Percentiles rank a stretch among this genome's conserved stretches.
phyloP scores from a whole-genome alignment of 2,797 vertebrate species.

The Sphaeramia orbicularis region DNA sequence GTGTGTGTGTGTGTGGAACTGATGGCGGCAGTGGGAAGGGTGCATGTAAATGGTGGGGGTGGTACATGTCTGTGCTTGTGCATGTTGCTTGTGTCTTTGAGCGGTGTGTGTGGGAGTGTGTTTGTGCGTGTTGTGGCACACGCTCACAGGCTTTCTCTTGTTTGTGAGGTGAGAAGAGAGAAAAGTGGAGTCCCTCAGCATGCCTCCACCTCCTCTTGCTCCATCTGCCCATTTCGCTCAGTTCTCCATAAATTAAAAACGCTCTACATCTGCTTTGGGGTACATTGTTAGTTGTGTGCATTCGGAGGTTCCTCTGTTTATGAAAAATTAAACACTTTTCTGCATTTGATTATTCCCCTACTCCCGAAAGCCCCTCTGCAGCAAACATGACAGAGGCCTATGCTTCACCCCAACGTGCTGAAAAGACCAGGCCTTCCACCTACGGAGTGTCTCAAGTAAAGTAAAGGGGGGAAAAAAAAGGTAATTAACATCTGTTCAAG shows the following conservation, averaged over 20 bases:
- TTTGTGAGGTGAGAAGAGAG: constrained; percentile 84
- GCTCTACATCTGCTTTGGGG: constrained; percentile 84
- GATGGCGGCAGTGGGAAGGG: constrained; percentile 44
- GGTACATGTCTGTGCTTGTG: constrained; percentile 55
- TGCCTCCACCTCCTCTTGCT: constrained; percentile 83
- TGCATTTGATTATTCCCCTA: constrained; percentile 77
- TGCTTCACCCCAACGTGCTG: constrained; percentile 55
- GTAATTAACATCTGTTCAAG: constrained; percentile 75
- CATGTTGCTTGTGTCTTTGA: constrained; percentile 57
- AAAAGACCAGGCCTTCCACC: constrained; percentile 53
- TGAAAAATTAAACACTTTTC: constrained; percentile 85
- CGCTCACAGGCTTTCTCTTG: constrained; percentile 78
- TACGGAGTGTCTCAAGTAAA: constrained; percentile 54
- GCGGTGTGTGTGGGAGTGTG: constrained; percentile 70
- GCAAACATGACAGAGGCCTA: constrained; percentile 69
- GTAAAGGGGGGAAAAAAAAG: constrained; percentile 8
- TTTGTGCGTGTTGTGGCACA: constrained; percentile 73
- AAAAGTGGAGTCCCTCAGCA: constrained; percentile 81
- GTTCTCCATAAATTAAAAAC: constrained; percentile 85
- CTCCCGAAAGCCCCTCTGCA: constrained; percentile 59
- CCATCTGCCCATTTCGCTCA: constrained; percentile 82
- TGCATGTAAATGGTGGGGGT: constrained; percentile 60
- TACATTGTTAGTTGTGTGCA: constrained; percentile 83
- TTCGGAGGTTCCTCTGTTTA: constrained; percentile 82
- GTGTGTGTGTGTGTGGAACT: constrained; percentile 36